Percentiles rank a stretch among this genome's conserved stretches.
These are phyloP conservation scores for Ylistrum balloti DNA, from an alignment of 1,140 invertebrate genomes.

Conservation along the genomic window DNA sequence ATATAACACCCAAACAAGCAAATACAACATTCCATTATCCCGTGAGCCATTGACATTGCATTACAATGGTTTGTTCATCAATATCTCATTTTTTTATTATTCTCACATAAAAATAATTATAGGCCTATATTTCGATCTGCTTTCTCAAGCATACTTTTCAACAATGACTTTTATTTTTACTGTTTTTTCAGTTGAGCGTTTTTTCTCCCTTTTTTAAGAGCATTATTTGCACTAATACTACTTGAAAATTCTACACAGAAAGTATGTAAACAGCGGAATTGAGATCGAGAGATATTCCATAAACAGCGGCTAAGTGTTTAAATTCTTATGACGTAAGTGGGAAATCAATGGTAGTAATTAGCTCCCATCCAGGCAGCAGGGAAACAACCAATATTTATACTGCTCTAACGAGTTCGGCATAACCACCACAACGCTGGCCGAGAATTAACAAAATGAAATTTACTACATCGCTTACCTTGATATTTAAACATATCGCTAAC, in stretches of 20 bases:
- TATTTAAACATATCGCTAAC: too few species aligned
- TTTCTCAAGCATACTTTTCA: too few species aligned
- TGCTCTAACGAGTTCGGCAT: not conserved
- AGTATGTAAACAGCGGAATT: not conserved
- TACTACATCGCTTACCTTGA: not conserved
- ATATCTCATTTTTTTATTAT: not conserved
- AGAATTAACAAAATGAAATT: not conserved
- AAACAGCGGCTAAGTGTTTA: not conserved
- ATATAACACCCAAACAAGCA: too few species aligned
- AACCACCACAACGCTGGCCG: not conserved
- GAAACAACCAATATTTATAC: not conserved
- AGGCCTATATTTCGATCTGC: too few species aligned
- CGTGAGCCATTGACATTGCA: too few species aligned
- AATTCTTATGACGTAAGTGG: not conserved
- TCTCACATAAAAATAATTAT: not conserved
- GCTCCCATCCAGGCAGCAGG: not conserved
- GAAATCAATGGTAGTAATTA: slow-evolving; percentile 10
- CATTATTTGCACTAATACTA: not conserved
- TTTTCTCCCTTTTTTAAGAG: not conserved
- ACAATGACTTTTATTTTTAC: not conserved
- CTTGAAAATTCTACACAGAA: not conserved
- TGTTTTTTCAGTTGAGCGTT: not conserved
- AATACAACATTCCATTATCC: too few species aligned
- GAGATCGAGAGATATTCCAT: slow-evolving; percentile 38
- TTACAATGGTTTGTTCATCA: not conserved